Evolutionary conservation across 2,797 vertebrate species (phyloP).

Genomic region (Xerus rutilus): DNA sequence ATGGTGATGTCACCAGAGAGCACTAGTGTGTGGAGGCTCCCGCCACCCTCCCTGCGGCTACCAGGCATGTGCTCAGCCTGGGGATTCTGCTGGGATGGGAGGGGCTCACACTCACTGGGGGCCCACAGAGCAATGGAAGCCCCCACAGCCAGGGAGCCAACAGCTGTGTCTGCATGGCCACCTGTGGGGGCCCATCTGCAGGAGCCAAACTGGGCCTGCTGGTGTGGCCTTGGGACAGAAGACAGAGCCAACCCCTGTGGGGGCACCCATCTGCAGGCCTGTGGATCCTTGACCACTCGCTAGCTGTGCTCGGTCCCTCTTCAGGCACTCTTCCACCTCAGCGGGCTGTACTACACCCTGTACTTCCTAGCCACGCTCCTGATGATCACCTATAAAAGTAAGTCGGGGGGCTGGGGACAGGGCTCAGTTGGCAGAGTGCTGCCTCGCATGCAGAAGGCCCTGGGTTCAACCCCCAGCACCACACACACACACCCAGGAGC

Average conservation of each 20-base stretch:
- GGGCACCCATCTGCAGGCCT: fast-evolving
- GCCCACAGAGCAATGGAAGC: background rate
- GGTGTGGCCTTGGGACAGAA: background rate
- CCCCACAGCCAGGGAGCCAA: fast-evolving
- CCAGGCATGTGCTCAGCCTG: too few species aligned
- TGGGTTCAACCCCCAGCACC: too few species aligned
- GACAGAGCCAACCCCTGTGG: background rate
- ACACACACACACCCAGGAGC: too few species aligned
- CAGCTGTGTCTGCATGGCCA: background rate
- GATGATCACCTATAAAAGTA: constrained; percentile 92
- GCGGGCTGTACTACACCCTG: constrained; percentile 87
- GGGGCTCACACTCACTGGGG: background rate
- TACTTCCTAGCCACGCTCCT: constrained; percentile 91
- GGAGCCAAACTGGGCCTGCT: background rate
- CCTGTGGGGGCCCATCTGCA: background rate
- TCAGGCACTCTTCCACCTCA: constrained; percentile 89
- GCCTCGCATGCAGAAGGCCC: too few species aligned
- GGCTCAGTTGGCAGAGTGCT: too few species aligned
- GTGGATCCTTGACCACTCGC: constrained; percentile 74
- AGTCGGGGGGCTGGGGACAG: constrained; percentile 73
- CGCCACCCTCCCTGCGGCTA: background rate
- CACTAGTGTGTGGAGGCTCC: too few species aligned
- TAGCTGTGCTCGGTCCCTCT: constrained; percentile 92
- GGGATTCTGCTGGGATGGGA: background rate
- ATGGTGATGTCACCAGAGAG: too few species aligned